Evolutionary conservation across 2,888 invertebrate species (phyloP).

Genomic region (Chirona hameri): DNA sequence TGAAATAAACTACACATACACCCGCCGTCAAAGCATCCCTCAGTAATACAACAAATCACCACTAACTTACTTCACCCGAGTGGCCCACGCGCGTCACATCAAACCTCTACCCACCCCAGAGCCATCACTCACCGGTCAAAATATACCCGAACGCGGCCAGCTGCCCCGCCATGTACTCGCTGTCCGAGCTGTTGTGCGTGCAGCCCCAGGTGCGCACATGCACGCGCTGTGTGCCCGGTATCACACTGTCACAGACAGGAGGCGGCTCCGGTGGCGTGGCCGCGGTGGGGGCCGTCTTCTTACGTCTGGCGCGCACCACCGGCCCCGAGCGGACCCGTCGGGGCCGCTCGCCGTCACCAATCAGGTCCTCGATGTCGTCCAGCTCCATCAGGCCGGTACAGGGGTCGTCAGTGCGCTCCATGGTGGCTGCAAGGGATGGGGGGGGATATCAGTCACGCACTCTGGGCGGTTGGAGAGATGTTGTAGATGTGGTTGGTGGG

Average conservation of each 20-base stretch:
- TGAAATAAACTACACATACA: too few relatives aligned
- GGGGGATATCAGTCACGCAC: neutral
- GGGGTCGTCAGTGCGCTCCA: neutral
- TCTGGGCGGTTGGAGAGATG: too few relatives aligned
- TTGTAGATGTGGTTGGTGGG: too few relatives aligned
- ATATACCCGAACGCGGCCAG: constrained; percentile 82
- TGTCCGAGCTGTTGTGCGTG: constrained; percentile 95
- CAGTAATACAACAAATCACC: too few relatives aligned
- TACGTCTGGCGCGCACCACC: neutral
- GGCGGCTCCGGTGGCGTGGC: neutral
- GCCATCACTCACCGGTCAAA: constrained; percentile 54
- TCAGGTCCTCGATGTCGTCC: constrained; percentile 40
- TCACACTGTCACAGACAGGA: constrained; percentile 44
- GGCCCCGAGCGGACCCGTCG: neutral
- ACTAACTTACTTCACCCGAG: too few relatives aligned
- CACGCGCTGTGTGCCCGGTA: constrained; percentile 68
- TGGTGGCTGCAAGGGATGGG: neutral
- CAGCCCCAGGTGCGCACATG: constrained; percentile 97
- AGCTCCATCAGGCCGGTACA: constrained; percentile 26
- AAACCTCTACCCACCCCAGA: too few relatives aligned
- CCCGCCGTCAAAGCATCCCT: too few relatives aligned
- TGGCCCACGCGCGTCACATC: too few relatives aligned
- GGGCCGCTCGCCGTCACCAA: neutral
- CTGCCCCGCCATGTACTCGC: constrained; percentile 98
- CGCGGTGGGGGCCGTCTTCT: neutral